Evolutionary conservation across 1,140 invertebrate species (phyloP).

Genomic region (Platorchestia sp.): DNA sequence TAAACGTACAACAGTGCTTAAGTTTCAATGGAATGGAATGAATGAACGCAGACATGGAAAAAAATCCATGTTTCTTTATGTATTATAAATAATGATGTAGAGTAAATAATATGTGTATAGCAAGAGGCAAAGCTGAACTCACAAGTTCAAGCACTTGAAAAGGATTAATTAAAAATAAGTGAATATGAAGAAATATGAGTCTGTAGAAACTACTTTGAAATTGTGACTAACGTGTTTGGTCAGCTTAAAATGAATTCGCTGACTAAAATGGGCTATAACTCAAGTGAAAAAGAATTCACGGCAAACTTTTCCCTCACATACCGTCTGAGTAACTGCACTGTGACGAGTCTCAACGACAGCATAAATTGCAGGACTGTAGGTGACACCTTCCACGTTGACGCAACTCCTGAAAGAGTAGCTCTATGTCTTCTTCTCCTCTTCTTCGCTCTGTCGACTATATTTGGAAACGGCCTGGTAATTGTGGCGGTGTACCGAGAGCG

Average conservation of each 20-base stretch:
- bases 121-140: too few species aligned
- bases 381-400: conserved; percentile 19
- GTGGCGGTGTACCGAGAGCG: conserved; percentile 79
- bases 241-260: neutral
- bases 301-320: neutral
- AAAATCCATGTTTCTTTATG: too few species aligned
- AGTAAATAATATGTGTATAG: too few species aligned
- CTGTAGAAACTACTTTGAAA: neutral
- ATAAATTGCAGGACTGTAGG: neutral
- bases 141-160: too few species aligned
- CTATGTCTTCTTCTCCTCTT: conserved; percentile 73
- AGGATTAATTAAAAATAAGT: too few species aligned
- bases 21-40: too few species aligned
- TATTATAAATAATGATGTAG: too few species aligned
- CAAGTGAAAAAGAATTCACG: neutral
- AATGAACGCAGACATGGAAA: too few species aligned
- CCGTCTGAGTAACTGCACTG: neutral
- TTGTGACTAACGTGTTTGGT: neutral
- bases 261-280: neutral
- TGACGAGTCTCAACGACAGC: neutral
- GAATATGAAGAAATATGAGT: too few species aligned
- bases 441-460: conserved; percentile 77
- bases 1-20: too few species aligned
- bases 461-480: conserved; percentile 82
- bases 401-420: conserved; percentile 61